phyloP scores from a whole-genome alignment of 2,113 vertebrate genomes.

The Sturnus vulgaris region DNA sequence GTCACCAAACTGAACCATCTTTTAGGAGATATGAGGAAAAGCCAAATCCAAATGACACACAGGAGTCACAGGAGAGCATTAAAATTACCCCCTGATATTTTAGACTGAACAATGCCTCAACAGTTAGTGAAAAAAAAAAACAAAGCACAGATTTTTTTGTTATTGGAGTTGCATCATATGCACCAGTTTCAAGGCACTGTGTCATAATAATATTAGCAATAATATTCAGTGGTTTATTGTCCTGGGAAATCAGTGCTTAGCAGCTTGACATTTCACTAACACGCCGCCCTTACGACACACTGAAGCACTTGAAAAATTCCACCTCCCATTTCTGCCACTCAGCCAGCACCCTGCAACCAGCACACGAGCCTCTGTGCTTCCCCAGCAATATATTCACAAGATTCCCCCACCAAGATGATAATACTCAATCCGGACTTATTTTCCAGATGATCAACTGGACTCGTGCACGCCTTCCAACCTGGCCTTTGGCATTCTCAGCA shows the following conservation, averaged over 20 bases:
- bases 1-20: background rate
- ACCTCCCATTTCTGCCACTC: background rate
- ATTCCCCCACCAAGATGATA: constrained; percentile 37
- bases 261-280: background rate
- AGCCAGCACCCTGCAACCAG: background rate
- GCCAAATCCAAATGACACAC: background rate
- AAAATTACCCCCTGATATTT: background rate
- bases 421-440: constrained; percentile 58
- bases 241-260: background rate
- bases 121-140: background rate
- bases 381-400: background rate
- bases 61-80: background rate
- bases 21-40: background rate
- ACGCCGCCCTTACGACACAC: accelerated
- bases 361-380: background rate
- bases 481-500: constrained; percentile 60
- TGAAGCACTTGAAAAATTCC: background rate
- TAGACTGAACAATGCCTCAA: background rate
- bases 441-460: constrained; percentile 59
- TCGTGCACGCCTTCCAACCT: constrained; percentile 41
- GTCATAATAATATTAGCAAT: background rate
- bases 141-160: background rate
- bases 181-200: background rate
- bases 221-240: background rate
- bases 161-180: background rate